Evolutionary conservation across 2,113 vertebrate species (phyloP), one percentile per base, ranked within the genome.

Genomic region (Melanerpes aurifrons): DNA sequence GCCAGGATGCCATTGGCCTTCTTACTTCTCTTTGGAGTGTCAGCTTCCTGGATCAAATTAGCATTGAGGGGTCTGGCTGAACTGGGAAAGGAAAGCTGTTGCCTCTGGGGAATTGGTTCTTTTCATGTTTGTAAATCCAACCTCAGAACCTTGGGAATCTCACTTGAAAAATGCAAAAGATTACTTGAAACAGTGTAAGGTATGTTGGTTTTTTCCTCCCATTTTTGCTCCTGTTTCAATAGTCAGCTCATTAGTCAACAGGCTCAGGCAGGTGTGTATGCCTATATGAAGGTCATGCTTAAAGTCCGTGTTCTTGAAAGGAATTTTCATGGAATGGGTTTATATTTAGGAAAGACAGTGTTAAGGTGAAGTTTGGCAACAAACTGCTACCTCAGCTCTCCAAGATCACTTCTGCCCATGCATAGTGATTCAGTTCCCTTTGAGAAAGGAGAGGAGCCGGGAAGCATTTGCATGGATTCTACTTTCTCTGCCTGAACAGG

Each of bases 181-280:
- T 25, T 50, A 0, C 22, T 40, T 76, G 66, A 69, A 81, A 15
- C 7, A 43, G 9, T 6, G 18, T 21, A 19, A 20, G 10, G 8
- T 20, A 10, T 21, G 2, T 1, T 1, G 18, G 7, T 64, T 24
- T 32, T 61, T 45, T 43, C 20, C 48, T 18, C 48, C 18, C 0
- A 3, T 28, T 71, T 87, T 89, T 28, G 5, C 9, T 76, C 28
- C 14, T 3, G 22, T 47, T 86, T 84, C 16, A 43, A 28, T 78
- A 64, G n/a, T 25, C 10, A 74, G 12, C 47, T 78, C 9, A 6
- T 45, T 64, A 35, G 20, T 45, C 50, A 31, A 21, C 12, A 72
- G 32, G 37, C 37, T 25, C 25, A 57, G 7, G 18, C 10, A 81
- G 20, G 15, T 43, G 48, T 26, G 9, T 50, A 16, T 82, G 28